These are phyloP conservation scores for Elegia similella DNA, from an alignment of 2,888 invertebrate genomes.

Conservation along the genomic window DNA sequence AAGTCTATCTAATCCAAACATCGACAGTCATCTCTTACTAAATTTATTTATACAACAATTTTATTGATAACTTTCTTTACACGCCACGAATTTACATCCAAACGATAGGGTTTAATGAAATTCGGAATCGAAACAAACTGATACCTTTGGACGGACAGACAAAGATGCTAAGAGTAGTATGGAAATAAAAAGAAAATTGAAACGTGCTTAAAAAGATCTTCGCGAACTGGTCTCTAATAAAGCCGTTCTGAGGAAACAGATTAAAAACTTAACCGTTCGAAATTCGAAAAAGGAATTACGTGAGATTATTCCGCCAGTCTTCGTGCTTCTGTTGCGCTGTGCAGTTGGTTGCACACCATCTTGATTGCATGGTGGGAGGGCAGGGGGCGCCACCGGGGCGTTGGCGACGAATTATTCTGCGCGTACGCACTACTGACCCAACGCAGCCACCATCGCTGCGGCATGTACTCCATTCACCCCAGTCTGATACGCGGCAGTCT, in stretches of 20 bases:
- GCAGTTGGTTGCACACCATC: constrained; percentile 91
- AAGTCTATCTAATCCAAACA: constrained; percentile 56
- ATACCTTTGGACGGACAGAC: constrained; percentile 75
- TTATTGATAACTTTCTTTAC: constrained; percentile 54
- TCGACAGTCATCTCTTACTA: constrained; percentile 65
- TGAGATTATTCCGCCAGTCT: constrained; percentile 70
- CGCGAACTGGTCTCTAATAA: constrained; percentile 29
- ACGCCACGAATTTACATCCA: constrained; percentile 57
- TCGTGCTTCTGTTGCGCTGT: constrained; percentile 46
- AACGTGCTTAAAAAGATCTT: constrained; percentile 23
- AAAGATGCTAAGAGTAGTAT: constrained; percentile 54
- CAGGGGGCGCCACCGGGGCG: constrained; percentile 91
- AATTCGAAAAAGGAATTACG: constrained; percentile 49
- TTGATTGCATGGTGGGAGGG: constrained; percentile 91
- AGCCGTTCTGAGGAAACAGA: constrained; percentile 23
- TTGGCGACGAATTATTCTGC: constrained; percentile 89
- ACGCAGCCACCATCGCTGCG: constrained; percentile 95
- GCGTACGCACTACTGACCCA: constrained; percentile 91
- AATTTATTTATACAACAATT: constrained; percentile 65
- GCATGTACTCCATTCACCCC: constrained; percentile 94
- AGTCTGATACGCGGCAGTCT: constrained; percentile 92
- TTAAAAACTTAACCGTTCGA: constrained; percentile 25
- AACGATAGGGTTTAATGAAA: constrained; percentile 28
- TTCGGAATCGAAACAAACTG: constrained; percentile 40
- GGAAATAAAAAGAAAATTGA: constrained; percentile 33